A percentile compares a stretch with the other conserved stretches of the same genome.
phyloP scores from a whole-genome alignment of 2,113 vertebrate species.

The Heterotis niloticus region DNA sequence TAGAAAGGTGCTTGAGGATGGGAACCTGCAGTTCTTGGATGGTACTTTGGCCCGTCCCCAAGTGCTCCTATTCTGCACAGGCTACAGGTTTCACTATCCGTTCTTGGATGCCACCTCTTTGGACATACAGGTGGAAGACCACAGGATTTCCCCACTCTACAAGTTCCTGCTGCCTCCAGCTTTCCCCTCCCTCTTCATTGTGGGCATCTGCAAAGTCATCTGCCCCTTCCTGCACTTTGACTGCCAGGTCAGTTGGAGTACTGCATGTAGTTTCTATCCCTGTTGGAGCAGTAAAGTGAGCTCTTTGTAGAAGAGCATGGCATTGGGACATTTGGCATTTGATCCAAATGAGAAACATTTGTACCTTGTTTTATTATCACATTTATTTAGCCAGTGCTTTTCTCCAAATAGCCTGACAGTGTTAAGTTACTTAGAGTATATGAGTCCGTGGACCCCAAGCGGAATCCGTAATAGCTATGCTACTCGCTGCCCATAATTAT shows the following conservation, averaged over 20 bases:
- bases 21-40: slow-evolving; percentile 54
- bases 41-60: slow-evolving; percentile 46
- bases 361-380: no score
- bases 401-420: no score
- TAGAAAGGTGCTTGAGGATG: slow-evolving; percentile 45
- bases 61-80: slow-evolving; percentile 69
- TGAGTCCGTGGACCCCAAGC: no score
- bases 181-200: slow-evolving; percentile 65
- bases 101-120: slow-evolving; percentile 54
- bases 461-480: no score
- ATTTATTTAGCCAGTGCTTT: no score
- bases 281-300: background rate
- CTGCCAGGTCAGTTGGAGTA: slow-evolving; percentile 56
- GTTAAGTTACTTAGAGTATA: no score
- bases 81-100: slow-evolving; percentile 66
- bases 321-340: no score
- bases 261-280: background rate
- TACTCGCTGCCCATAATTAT: no score
- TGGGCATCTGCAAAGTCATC: slow-evolving; percentile 66
- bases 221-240: slow-evolving; percentile 71
- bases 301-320: no score
- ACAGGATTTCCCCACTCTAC: slow-evolving; percentile 61
- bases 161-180: slow-evolving; percentile 58
- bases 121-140: slow-evolving; percentile 53
- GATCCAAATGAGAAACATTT: no score